Evolutionary conservation across 92 coral and sea anemone genomes (phyloP).

Genomic region (Ricordea florida): DNA sequence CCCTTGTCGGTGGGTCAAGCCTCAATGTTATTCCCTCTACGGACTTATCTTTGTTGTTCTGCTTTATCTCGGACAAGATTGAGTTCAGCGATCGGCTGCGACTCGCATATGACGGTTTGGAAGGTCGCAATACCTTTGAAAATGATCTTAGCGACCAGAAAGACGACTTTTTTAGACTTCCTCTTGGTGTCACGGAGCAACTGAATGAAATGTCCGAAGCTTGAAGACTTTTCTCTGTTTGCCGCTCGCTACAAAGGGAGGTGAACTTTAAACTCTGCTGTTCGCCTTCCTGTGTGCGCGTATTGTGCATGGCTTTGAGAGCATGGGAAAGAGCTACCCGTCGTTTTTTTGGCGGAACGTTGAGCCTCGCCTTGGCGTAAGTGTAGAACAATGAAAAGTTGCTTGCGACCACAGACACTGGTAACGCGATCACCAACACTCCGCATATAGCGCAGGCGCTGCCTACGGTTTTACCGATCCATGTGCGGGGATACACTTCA

Average conservation of each 20-base stretch:
- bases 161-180: conserved; percentile 51
- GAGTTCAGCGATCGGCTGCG: conserved; percentile 72
- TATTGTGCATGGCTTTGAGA: conserved; percentile 86
- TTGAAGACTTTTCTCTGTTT: conserved; percentile 63
- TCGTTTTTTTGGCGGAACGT: conserved; percentile 84
- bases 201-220: conserved; percentile 68
- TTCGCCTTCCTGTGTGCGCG: conserved; percentile 51
- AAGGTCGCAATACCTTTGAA: conserved; percentile 40
- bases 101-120: conserved; percentile 1
- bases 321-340: conserved; percentile 93
- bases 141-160: conserved; percentile 55
- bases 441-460: conserved; percentile 98
- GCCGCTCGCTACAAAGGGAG: conserved; percentile 80
- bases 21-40: conserved; percentile 44
- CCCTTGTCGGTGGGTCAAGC: conserved; percentile 63
- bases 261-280: conserved; percentile 43
- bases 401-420: conserved; percentile 96
- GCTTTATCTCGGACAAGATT: conserved; percentile 43
- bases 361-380: conserved; percentile 98
- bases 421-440: conserved; percentile 97
- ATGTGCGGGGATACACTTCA: conserved; percentile 90
- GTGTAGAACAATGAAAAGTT: conserved; percentile 96
- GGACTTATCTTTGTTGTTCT: conserved; percentile 17
- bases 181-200: conserved; percentile 41
- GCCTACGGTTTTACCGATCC: conserved; percentile 96